phyloP scores from a whole-genome alignment of 2,113 vertebrate species.

The Danio rerio region GRCz12tu NC_133183.1:57568001-57568500 shows the following conservation, averaged over 20 bases:
- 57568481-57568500: conserved; percentile 86
- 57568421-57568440: conserved; percentile 86
- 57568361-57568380: conserved; percentile 97
- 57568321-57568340: conserved; percentile 90
- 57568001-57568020: conserved; percentile 94
- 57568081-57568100: conserved; percentile 88
- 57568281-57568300: conserved; percentile 93
- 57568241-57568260: conserved; percentile 94
- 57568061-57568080: conserved; percentile 90
- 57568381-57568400: conserved; percentile 97
- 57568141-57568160: conserved; percentile 89
- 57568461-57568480: conserved; percentile 84
- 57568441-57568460: conserved; percentile 77
- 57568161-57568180: conserved; percentile 95
- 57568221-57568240: conserved; percentile 95
- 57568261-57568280: conserved; percentile 85
- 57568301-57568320: conserved; percentile 93
- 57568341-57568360: conserved; percentile 73
- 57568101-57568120: conserved; percentile 87
- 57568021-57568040: conserved; percentile 94
- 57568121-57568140: conserved; percentile 92
- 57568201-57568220: conserved; percentile 98
- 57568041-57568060: conserved; percentile 87
- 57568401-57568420: conserved; percentile 96
- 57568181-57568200: conserved; percentile 98